Percentiles rank a stretch among this genome's conserved stretches.
Evolutionary conservation across 2,888 invertebrate genomes (phyloP).

Genomic region (Eupithecia tripunctaria): DNA sequence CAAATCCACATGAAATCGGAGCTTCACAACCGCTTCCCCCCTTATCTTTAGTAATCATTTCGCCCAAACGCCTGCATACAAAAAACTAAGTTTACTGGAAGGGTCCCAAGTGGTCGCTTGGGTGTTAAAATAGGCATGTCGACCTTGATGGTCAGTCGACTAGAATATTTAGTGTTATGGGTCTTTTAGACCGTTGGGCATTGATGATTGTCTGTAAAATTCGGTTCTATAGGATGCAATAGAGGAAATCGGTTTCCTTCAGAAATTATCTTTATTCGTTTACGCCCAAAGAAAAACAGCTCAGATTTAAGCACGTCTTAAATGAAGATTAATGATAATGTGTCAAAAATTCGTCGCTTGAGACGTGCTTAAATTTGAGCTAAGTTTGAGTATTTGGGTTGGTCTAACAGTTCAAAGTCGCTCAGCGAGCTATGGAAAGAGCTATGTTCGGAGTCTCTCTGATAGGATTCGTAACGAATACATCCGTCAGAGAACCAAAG

Average conservation of each 20-base stretch:
- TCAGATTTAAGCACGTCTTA: no score
- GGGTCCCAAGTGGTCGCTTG: slow-evolving; percentile 38
- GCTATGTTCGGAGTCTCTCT: no score
- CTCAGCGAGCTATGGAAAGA: no score
- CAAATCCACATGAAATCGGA: slow-evolving; percentile 11
- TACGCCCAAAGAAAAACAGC: no score
- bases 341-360: no score
- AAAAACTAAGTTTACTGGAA: slow-evolving; percentile 50
- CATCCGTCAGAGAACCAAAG: no score
- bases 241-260: background rate
- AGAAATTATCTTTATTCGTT: background rate
- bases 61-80: slow-evolving; percentile 56
- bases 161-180: slow-evolving; percentile 44
- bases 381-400: no score
- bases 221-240: background rate
- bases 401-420: no score
- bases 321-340: no score
- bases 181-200: slow-evolving; percentile 38
- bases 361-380: no score
- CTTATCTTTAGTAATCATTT: slow-evolving; percentile 65
- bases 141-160: slow-evolving; percentile 41
- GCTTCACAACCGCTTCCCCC: slow-evolving; percentile 44
- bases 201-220: slow-evolving; percentile 14
- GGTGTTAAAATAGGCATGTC: slow-evolving; percentile 22
- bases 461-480: no score